Evolutionary conservation across 2,888 invertebrate genomes (phyloP).

Genomic region (Polia nebulosa): DNA sequence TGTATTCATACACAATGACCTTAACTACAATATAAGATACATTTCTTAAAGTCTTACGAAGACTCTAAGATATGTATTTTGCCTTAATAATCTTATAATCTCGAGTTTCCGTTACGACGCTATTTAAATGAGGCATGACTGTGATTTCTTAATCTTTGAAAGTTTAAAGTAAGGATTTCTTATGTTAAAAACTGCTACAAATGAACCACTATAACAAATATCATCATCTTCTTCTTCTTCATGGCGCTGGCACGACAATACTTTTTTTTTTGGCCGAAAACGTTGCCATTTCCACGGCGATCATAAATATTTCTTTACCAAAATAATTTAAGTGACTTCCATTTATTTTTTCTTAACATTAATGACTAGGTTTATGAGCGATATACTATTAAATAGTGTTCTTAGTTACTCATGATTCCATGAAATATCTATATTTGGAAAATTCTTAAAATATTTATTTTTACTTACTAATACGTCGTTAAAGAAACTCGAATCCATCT

Average conservation of each 20-base stretch:
- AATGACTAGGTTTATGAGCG: conserved; percentile 26
- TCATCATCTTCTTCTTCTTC: too few relatives aligned
- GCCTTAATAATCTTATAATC: neutral
- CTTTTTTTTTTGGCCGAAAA: too few relatives aligned
- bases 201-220: too few relatives aligned
- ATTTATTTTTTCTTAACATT: neutral
- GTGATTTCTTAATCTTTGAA: too few relatives aligned
- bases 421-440: conserved; percentile 14
- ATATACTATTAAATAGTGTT: too few relatives aligned
- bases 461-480: neutral
- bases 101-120: neutral
- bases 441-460: neutral
- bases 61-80: too few relatives aligned
- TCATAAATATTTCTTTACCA: neutral
- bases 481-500: conserved; percentile 5
- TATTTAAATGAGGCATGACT: neutral
- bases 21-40: accelerated
- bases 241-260: too few relatives aligned
- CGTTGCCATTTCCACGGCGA: too few relatives aligned
- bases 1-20: neutral
- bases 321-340: neutral
- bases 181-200: neutral
- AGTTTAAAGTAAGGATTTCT: too few relatives aligned
- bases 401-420: neutral
- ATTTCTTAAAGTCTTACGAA: too few relatives aligned